Evolutionary conservation across 2,888 invertebrate genomes (phyloP), one percentile per base, ranked within the genome.

Genomic region (Drosophila ustulata): DNA sequence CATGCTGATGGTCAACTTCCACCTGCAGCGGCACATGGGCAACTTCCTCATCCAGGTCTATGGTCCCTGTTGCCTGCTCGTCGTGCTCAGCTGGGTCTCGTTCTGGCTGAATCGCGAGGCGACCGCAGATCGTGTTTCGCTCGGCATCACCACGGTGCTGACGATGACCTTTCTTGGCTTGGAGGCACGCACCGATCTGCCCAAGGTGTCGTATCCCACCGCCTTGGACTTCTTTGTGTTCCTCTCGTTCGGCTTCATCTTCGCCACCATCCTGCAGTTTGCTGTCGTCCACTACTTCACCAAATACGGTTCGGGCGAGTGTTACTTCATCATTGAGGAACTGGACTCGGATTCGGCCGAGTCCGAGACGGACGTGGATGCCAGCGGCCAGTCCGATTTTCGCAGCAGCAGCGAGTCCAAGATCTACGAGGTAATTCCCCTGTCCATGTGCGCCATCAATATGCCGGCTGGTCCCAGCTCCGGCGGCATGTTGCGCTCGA

Each of bases 11-110:
- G 96, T 96, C 0, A 95, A 95, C 85, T 96, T 97, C 88, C 95
- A 95, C 91, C 93, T 97, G 37, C 95, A 95, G 91, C 93, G 97
- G 3, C 96, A 96, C 91, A 96, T 96, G 94, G 97, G 97, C n/a
- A 96, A 96, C 91, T 97, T 97, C 90, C 93, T 97, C 45, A 96
- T 97, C 80, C 97, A 97, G 93, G 96, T 97, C 8, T 97, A 97
- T 90, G 95, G 96, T 0, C 97, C 97, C 0, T 97, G 97, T 87
- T 95, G 96, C 46, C 93, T 97, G 51, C 94, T 97, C 13, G 97
- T 97, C 3, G 95, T 97, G n/a, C 93, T 97, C 4, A 96, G 96
- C 0, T 97, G 97, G 97, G 96, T 97, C 1, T 96, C 96, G 3
- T 96, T 96, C 89, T 97, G 96, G 96, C 93, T 97, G 43, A 97